Percentiles rank a stretch among this genome's conserved stretches.
phyloP scores from a whole-genome alignment of 2,113 vertebrate genomes.

The Chrysemys picta region DNA sequence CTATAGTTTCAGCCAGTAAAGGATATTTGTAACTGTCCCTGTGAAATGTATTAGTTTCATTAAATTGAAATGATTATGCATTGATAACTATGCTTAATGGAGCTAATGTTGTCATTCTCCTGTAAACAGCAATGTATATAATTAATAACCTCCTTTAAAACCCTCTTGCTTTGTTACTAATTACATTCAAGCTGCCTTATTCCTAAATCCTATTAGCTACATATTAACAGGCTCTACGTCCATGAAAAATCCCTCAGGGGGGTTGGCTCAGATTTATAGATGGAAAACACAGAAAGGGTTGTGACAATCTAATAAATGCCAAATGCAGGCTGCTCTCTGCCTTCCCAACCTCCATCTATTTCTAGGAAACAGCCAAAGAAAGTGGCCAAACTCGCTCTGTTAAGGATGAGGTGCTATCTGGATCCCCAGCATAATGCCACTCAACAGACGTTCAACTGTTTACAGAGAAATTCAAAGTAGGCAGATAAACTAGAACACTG shows the following conservation, averaged over 20 bases:
- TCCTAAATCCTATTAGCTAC: constrained; percentile 22
- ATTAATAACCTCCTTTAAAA: constrained; percentile 64
- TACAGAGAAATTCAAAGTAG: background rate
- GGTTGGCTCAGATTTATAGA: background rate
- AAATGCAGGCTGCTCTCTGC: background rate
- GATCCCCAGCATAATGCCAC: background rate
- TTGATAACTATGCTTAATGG: constrained; percentile 73
- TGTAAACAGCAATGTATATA: constrained; percentile 52
- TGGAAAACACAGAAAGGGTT: background rate
- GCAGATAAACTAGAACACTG: background rate
- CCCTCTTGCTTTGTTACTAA: constrained; percentile 36
- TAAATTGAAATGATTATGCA: constrained; percentile 69
- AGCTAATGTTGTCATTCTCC: constrained; percentile 55
- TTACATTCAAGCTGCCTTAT: background rate
- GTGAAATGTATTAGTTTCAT: constrained; percentile 66
- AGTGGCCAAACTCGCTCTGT: background rate
- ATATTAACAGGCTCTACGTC: background rate
- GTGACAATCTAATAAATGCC: background rate
- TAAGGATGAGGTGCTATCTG: background rate
- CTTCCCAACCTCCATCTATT: background rate
- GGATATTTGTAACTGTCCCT: constrained; percentile 20
- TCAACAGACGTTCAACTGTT: background rate
- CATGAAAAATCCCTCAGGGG: background rate
- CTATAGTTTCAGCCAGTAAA: background rate
- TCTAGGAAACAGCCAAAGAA: background rate